These are phyloP conservation scores for Polylopha cassiicola DNA, from an alignment of 2,888 invertebrate species.

Conservation along the genomic window DNA sequence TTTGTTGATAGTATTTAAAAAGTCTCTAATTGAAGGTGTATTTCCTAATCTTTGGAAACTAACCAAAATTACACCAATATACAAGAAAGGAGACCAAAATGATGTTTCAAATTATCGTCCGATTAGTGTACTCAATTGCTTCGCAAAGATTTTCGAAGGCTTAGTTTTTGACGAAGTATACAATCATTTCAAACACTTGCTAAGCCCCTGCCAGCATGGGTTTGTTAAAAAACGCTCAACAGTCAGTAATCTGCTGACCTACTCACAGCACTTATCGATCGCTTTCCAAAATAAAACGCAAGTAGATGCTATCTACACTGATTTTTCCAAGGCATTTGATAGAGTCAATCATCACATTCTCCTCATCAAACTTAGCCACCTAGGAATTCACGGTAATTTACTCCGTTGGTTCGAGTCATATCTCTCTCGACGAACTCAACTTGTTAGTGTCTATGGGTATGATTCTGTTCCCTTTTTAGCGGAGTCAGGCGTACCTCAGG, in stretches of 20 bases:
- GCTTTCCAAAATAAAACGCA: not conserved
- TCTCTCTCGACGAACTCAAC: not conserved
- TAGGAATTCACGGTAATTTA: not conserved
- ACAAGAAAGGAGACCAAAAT: constrained; percentile 4
- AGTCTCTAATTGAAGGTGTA: constrained; percentile 3
- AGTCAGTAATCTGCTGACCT: constrained; percentile 1
- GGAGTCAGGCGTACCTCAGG: not conserved
- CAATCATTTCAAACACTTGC: not conserved
- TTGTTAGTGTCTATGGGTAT: not conserved
- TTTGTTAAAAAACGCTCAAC: constrained; percentile 6
- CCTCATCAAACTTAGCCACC: not conserved
- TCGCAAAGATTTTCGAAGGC: constrained; percentile 6
- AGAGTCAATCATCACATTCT: not conserved
- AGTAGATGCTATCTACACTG: constrained; percentile 9
- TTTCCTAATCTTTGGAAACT: constrained; percentile 9
- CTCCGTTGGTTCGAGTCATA: not conserved
- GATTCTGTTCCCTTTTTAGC: not conserved
- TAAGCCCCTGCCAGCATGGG: constrained; percentile 5
- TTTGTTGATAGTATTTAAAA: not conserved
- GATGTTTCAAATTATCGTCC: constrained; percentile 10
- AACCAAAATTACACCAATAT: constrained; percentile 3
- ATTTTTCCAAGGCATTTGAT: constrained; percentile 15
- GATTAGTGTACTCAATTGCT: constrained; percentile 2
- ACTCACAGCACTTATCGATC: not conserved
- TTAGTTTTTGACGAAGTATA: not conserved